Evolutionary conservation across 2,888 invertebrate genomes (phyloP).

Genomic region (Andrena haemorrhoa): DNA sequence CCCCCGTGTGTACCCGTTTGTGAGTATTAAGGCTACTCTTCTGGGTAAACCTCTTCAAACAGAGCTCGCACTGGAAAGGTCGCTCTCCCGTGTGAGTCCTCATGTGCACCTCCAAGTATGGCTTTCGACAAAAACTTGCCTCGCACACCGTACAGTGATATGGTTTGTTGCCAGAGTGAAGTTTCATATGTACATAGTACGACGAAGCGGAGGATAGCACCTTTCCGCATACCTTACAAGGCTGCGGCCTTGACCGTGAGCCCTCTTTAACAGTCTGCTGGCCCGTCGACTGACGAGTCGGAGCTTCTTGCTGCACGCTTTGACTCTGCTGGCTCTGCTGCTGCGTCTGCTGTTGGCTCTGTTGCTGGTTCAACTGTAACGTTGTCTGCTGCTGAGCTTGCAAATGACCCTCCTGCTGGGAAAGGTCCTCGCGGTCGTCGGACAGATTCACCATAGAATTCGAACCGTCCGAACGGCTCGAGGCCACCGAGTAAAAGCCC

Average conservation of each 20-base stretch:
- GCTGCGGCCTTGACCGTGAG: constrained; percentile 89
- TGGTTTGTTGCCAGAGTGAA: constrained; percentile 92
- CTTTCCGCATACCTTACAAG: constrained; percentile 92
- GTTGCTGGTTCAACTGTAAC: constrained; percentile 84
- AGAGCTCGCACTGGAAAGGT: constrained; percentile 91
- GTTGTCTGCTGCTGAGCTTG: constrained; percentile 83
- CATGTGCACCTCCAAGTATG: constrained; percentile 93
- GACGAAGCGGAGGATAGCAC: constrained; percentile 91
- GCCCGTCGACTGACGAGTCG: constrained; percentile 81
- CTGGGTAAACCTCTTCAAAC: constrained; percentile 92
- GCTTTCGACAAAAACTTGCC: constrained; percentile 92
- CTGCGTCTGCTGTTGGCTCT: constrained; percentile 81
- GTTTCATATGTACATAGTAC: constrained; percentile 93
- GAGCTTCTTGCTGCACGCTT: constrained; percentile 72
- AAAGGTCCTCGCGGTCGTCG: constrained; percentile 83
- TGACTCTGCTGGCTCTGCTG: constrained; percentile 70
- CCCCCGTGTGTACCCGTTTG: constrained; percentile 92
- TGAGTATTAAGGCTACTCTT: constrained; percentile 93
- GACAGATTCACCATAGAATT: constrained; percentile 84
- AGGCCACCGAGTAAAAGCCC: constrained; percentile 87
- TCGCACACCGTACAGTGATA: constrained; percentile 92
- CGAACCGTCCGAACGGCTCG: constrained; percentile 83
- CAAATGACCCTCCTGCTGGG: constrained; percentile 83
- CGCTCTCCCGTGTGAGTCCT: constrained; percentile 92
- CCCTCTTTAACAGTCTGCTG: constrained; percentile 83